phyloP scores from a whole-genome alignment of 2,888 invertebrate genomes.

The Amblyjoppa fuscipennis region DNA sequence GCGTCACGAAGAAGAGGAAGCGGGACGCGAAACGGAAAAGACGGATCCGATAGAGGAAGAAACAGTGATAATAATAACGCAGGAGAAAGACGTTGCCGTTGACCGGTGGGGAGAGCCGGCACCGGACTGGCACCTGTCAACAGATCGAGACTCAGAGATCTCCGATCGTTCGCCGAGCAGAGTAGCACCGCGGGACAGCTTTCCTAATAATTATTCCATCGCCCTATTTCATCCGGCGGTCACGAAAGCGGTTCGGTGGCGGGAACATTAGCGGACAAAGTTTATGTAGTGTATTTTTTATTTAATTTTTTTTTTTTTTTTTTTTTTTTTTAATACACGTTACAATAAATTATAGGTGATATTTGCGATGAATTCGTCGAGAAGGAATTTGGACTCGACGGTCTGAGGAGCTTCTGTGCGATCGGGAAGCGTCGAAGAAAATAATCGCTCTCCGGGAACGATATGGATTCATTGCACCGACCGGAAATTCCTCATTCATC shows the following conservation, averaged over 20 bases:
- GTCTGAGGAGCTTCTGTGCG: background rate
- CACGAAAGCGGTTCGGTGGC: constrained; percentile 58
- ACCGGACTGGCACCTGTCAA: constrained; percentile 52
- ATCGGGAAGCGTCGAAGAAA: background rate
- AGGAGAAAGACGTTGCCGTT: background rate
- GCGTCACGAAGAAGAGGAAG: constrained; percentile 34
- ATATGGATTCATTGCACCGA: background rate
- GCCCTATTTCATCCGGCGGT: constrained; percentile 59
- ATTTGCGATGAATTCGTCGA: background rate
- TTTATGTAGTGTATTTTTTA: background rate
- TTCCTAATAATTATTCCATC: background rate
- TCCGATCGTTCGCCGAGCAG: constrained; percentile 35
- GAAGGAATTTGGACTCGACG: background rate
- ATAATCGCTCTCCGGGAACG: background rate
- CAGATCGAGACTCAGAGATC: constrained; percentile 32
- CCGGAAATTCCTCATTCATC: background rate
- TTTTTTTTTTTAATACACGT: background rate
- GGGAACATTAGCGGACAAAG: constrained; percentile 38
- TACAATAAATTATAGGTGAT: constrained; percentile 20
- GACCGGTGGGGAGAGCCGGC: constrained; percentile 40
- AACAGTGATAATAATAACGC: constrained; percentile 41
- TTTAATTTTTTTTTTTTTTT: background rate
- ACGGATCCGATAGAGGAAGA: constrained; percentile 17
- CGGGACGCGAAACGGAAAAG: constrained; percentile 26
- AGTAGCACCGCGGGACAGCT: constrained; percentile 1